Evolutionary conservation across 2,797 vertebrate species (phyloP), one percentile per base, ranked within the genome.

Genomic region (Chelmon rostratus): DNA sequence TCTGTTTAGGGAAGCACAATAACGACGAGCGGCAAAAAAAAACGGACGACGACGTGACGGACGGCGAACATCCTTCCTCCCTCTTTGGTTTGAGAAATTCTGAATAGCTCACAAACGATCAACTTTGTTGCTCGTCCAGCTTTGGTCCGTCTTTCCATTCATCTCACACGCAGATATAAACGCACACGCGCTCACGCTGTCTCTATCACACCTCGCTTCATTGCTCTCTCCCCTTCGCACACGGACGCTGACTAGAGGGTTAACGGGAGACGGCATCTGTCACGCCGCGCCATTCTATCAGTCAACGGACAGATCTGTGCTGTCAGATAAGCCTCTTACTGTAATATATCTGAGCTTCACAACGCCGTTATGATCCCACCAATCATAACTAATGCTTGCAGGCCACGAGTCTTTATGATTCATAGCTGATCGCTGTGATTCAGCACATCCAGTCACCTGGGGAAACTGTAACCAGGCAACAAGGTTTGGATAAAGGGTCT

Each of bases 391-490:
- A 49, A 62, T 0, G 73, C 75, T 64, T 1, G 25, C 73, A 50
- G 73, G 62, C 76, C 63, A 53, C 86, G 31, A 8, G 54, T 87
- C 77, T 69, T 46, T 68, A 58, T 75, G 77, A 80, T 83, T 87
- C 84, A 85, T 73, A 1, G 83, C 68, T 44, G 25, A 76, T 76
- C 73, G 21, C 47, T 63, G 49, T 81, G 91, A 92, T 59, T 87
- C 91, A 88, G 89, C 84, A 61, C 74, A 73, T 78, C 35, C 73
- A 21, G 79, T 86, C 89, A 91, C 86, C 91, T 85, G 88, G 81
- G 86, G 85, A 86, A 74, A 82, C 85, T 21, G 90, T 91, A 88
- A 90, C 92, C 79, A 91, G 82, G 92, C 90, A 91, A 92, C 91
- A 73, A 35, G 86, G 61, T 67, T 71, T n/a, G 76, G 78, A 82